A percentile compares a stretch with the other conserved stretches of the same genome.
phyloP scores from a whole-genome alignment of 2,888 invertebrate species.

The Steromphala cineraria region DNA sequence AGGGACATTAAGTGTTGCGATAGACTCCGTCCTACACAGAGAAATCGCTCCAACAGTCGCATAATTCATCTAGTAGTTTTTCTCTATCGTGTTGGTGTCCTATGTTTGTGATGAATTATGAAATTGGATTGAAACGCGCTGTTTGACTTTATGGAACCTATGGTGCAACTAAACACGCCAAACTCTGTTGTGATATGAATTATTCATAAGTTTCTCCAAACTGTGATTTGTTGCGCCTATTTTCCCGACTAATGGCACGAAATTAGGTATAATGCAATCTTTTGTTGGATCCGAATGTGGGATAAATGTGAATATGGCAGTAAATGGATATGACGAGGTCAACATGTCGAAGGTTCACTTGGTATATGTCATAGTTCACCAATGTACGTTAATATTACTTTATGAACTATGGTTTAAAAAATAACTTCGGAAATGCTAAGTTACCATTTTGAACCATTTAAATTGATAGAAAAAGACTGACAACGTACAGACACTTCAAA shows the following conservation, averaged over 20 bases:
- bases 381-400: too few species aligned
- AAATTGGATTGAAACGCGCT: not conserved
- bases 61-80: not conserved
- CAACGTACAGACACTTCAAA: too few species aligned
- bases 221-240: constrained; percentile 10
- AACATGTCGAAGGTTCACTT: too few species aligned
- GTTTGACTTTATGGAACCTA: not conserved
- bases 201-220: not conserved
- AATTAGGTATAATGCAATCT: not conserved
- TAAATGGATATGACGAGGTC: not conserved
- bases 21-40: not conserved
- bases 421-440: too few species aligned
- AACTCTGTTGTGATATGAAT: not conserved
- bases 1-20: not conserved
- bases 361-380: too few species aligned
- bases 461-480: too few species aligned
- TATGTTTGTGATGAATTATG: not conserved
- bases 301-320: not conserved
- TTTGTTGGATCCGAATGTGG: not conserved
- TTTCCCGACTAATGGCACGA: not conserved
- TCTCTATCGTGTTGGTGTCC: not conserved
- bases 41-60: not conserved
- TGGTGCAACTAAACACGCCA: not conserved
- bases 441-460: too few species aligned
- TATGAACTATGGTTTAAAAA: too few species aligned